These are phyloP conservation scores for Melinaea marsaeus DNA, from an alignment of 2,888 invertebrate species.

Conservation along the genomic window DNA sequence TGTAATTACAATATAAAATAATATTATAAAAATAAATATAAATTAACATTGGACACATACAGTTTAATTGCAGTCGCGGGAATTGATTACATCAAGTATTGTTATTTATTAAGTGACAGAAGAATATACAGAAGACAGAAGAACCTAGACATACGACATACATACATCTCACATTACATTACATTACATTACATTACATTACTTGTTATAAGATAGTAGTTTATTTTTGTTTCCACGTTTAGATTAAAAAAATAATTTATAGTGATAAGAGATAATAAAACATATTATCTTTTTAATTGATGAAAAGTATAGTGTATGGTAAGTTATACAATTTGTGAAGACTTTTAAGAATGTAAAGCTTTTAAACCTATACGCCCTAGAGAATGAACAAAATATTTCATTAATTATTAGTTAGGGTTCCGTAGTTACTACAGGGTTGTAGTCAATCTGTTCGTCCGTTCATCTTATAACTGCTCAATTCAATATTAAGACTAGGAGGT, in stretches of 20 bases:
- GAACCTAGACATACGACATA: constrained; percentile 29
- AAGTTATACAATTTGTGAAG: constrained; percentile 72
- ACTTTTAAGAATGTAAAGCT: constrained; percentile 69
- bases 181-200: not conserved
- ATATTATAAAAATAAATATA: constrained; percentile 40
- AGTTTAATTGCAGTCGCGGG: constrained; percentile 57
- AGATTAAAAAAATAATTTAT: constrained; percentile 45
- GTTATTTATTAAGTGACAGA: constrained; percentile 40
- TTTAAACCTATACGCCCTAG: constrained; percentile 68
- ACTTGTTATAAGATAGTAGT: constrained; percentile 32
- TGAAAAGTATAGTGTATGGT: constrained; percentile 57
- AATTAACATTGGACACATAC: constrained; percentile 39
- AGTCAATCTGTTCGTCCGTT: constrained; percentile 72
- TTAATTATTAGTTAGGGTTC: constrained; percentile 63
- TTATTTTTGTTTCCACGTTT: constrained; percentile 37
- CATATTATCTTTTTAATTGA: constrained; percentile 51
- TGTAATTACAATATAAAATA: constrained; percentile 47
- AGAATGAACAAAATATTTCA: constrained; percentile 50
- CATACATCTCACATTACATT: constrained; percentile 26
- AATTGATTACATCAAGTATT: constrained; percentile 60
- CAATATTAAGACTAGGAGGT: constrained; percentile 61
- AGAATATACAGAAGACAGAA: constrained; percentile 34
- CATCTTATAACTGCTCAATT: constrained; percentile 73
- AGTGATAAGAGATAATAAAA: constrained; percentile 55
- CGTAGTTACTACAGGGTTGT: constrained; percentile 69